These are phyloP conservation scores for Pseudomyrmex flavicornis DNA, from an alignment of 1,140 invertebrate genomes.

Conservation along the genomic window DNA sequence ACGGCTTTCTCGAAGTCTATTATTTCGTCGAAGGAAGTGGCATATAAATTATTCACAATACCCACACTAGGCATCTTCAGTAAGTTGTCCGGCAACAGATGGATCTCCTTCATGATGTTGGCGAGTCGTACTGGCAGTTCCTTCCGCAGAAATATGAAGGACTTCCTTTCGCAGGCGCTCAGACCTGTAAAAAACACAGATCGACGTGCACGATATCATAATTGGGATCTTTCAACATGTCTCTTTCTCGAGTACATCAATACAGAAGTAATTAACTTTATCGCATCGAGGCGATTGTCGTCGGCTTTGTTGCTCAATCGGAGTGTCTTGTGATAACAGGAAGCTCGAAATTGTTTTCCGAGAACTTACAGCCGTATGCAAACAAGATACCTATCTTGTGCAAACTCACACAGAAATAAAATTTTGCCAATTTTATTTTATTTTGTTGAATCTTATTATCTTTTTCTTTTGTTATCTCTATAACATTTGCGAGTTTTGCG, in stretches of 20 bases:
- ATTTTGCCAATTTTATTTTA: background rate
- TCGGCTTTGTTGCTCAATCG: background rate
- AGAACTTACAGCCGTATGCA: background rate
- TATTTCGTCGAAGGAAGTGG: constrained; percentile 96
- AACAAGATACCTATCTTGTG: background rate
- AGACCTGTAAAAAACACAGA: constrained; percentile 89
- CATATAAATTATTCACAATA: constrained; percentile 96
- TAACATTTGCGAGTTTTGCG: background rate
- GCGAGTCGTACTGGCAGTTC: constrained; percentile 97
- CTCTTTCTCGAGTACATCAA: background rate
- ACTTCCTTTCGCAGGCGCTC: constrained; percentile 95
- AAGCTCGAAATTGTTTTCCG: background rate
- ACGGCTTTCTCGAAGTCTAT: constrained; percentile 95
- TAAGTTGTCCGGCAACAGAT: constrained; percentile 95
- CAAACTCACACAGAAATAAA: constrained; percentile 16
- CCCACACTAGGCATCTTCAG: constrained; percentile 95
- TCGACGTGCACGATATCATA: background rate
- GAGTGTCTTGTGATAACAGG: background rate
- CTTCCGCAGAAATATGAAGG: constrained; percentile 96
- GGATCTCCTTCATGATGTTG: constrained; percentile 99
- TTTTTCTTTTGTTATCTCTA: background rate
- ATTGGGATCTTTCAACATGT: background rate
- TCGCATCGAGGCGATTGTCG: background rate
- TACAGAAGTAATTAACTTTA: background rate
- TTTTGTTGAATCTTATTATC: constrained; percentile 4